Base-by-base conservation (phyloP, 2,113 vertebrate species). In the Gallinago media region DNA sequence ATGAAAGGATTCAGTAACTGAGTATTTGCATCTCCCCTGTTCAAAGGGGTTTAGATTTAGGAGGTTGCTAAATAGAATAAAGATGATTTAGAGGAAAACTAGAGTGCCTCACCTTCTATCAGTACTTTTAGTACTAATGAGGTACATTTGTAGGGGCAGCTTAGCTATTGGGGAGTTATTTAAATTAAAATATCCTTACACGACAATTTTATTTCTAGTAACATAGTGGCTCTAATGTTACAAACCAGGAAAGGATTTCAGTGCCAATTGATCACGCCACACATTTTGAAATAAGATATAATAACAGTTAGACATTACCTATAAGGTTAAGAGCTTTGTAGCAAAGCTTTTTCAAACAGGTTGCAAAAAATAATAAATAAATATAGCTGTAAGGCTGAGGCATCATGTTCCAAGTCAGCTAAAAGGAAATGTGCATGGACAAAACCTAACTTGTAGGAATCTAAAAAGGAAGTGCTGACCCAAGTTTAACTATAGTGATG, bases 381-480 rank as follows among this genome's bases (percentile, higher is more conserved):
- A 58, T 70, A 72, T 11, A 58, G 22, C n/a, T 79, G 19, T 88
- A 85, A 77, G 74, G 12, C 81, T 94, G 81, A 89, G 62, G 63
- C 92, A 88, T 66, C 55, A 31, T 85, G 88, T 95, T 96, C 49
- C 44, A 93, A 97, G 66, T 91, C 85, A 97, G 65, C 49, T 73
- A 63, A 96, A 79, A 88, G 29, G 66, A 91, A 88, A 59, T 66
- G 68, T 54, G 11, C 66, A 58, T 61, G 56, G 79, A 80, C 66
- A 93, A 96, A 79, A 31, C 36, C 27, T 81, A 85, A 89, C 62
- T 78, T 81, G 63, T 73, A 74, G 38, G 34, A 93, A 22, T 79
- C 74, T 92, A 46, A 74, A 88, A 96, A 94, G 82, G 73, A 97
- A 96, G 72, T 88, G 86, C 91, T 97, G 88, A 97, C 87, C 85